A percentile compares a stretch with the other conserved stretches of the same genome.
These are phyloP conservation scores for Babyrousa celebensis DNA, from an alignment of 2,797 vertebrate species.

Conservation along the genomic window DNA sequence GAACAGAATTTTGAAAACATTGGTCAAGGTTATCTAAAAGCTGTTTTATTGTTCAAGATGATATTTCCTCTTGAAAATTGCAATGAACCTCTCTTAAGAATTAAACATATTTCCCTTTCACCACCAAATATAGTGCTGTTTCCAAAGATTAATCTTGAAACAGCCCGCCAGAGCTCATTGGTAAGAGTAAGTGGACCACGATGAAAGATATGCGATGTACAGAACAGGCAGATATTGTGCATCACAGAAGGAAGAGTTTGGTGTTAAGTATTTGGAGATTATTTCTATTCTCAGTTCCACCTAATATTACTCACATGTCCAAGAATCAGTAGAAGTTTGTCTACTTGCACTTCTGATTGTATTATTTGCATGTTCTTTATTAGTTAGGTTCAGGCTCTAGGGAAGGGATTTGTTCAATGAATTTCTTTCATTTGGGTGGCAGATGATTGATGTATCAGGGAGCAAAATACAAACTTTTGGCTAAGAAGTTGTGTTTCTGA, in stretches of 20 bases:
- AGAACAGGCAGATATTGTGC: background rate
- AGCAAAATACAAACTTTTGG: background rate
- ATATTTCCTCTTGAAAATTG: slow-evolving; percentile 1
- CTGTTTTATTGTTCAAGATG: slow-evolving; percentile 31
- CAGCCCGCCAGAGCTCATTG: background rate
- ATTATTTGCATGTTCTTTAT: background rate
- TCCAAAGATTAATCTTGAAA: slow-evolving; percentile 21
- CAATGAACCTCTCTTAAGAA: slow-evolving; percentile 6
- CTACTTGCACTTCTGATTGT: background rate
- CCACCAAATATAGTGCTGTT: background rate
- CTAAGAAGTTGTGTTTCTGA: background rate
- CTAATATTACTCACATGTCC: background rate
- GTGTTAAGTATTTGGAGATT: background rate
- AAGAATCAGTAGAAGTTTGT: background rate
- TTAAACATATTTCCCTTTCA: background rate
- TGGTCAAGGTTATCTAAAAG: background rate
- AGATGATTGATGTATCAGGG: background rate
- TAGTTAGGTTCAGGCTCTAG: background rate
- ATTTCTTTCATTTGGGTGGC: background rate
- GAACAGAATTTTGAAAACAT: background rate
- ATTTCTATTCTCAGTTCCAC: background rate
- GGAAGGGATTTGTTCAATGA: background rate
- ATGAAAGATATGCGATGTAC: background rate
- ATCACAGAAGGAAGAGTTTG: background rate
- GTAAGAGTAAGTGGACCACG: background rate